phyloP scores from a whole-genome alignment of 2,888 invertebrate species.

The Synanthedon tipuliformis region DNA sequence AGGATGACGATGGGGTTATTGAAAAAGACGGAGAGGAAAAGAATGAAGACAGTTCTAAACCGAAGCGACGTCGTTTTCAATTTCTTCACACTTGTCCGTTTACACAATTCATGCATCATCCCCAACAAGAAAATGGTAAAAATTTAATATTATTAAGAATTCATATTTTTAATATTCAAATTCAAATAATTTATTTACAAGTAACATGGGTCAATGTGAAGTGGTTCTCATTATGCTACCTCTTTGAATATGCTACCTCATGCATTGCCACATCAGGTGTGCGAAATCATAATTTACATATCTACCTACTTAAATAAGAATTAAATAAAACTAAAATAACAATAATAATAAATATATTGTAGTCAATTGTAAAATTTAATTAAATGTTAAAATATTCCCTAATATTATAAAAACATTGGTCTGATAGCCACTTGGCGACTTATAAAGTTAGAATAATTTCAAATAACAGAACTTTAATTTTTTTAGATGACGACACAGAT shows the following conservation, averaged over 20 bases:
- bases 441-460: neutral
- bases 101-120: constrained; percentile 46
- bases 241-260: no score
- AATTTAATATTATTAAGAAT: neutral
- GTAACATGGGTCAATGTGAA: no score
- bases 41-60: constrained; percentile 40
- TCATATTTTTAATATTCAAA: no score
- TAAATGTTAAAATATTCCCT: no score
- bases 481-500: constrained; percentile 4
- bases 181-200: no score
- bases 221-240: no score
- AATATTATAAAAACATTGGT: neutral
- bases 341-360: no score
- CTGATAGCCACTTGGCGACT: neutral
- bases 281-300: no score
- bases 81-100: constrained; percentile 51
- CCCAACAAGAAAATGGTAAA: constrained; percentile 42
- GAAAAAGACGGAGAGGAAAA: constrained; percentile 53
- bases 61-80: constrained; percentile 44
- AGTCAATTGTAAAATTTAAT: no score
- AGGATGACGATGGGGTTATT: constrained; percentile 50
- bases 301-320: no score
- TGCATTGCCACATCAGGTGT: no score
- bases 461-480: neutral
- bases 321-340: no score